Evolutionary conservation across 2,113 vertebrate species (phyloP).

Genomic region (Callionymus lyra): DNA sequence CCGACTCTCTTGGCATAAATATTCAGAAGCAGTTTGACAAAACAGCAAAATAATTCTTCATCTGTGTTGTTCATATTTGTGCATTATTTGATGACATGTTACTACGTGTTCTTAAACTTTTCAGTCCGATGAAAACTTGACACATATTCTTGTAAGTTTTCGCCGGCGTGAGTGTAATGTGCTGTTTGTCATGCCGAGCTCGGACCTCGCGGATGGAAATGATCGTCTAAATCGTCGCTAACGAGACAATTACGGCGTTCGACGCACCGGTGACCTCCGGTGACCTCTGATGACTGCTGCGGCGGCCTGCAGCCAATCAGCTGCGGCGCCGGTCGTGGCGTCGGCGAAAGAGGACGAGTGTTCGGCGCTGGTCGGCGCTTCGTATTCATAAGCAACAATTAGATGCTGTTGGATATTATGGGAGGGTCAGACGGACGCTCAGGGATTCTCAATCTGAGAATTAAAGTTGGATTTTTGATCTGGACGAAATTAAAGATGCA

Average conservation of each 20-base stretch:
- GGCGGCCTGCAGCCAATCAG: constrained; percentile 73
- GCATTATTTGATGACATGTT: no score
- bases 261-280: constrained; percentile 71
- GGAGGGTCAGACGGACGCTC: constrained; percentile 37
- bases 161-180: constrained; percentile 63
- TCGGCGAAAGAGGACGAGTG: constrained; percentile 70
- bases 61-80: no score
- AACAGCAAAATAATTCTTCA: no score
- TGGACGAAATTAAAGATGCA: constrained; percentile 35
- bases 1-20: no score
- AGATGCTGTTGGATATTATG: constrained; percentile 68
- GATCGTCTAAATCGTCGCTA: constrained; percentile 73
- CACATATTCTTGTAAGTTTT: no score
- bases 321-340: constrained; percentile 70
- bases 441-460: constrained; percentile 65
- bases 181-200: constrained; percentile 73
- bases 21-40: no score
- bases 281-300: constrained; percentile 72
- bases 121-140: no score
- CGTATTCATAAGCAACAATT: constrained; percentile 76
- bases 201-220: constrained; percentile 72
- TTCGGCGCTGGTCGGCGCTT: constrained; percentile 69
- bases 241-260: constrained; percentile 76
- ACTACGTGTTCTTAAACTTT: no score
- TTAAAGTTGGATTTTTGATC: constrained; percentile 59